Evolutionary conservation across 2,113 vertebrate genomes (phyloP), one percentile per base, ranked within the genome.

Genomic region (Phyllopteryx taeniolatus): DNA sequence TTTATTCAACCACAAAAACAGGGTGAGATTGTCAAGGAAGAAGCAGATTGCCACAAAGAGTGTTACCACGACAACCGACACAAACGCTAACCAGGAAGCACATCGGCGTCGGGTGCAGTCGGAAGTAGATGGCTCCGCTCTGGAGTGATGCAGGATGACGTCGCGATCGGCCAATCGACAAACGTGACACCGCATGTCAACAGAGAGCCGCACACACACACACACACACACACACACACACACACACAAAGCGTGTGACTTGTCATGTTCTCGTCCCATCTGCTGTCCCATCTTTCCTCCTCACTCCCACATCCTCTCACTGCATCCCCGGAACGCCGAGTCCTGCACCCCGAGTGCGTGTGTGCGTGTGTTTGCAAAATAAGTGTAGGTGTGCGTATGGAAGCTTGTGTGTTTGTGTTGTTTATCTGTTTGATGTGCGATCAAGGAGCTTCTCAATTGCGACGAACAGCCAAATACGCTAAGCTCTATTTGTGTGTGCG

Each of bases 381-480:
- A 27, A 27, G 27, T 27, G 51, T 44, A 39, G 7, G 5, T 73
- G 62, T 60, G 46, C 1, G 10, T 62, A 53, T 51, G 31, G 65
- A 67, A 14, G 53, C 60, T 73, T 35, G 66, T 47, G 49, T 46
- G 13, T 77, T 71, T 3, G 71, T 74, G 76, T 76, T 71, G 76
- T 79, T 60, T 82, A 78, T 78, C 72, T 77, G 81, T 86, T 85
- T 88, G 86, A 86, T 86, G 85, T 85, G 54, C 79, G 82, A 88
- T 90, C 84, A 86, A 84, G 87, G 84, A 62, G 35, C 56, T 39
- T 54, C 74, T 79, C 78, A 33, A 70, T 73, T 72, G n/a, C 75
- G 78, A 80, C 74, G 78, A 83, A 70, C 74, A 73, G 53, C 74
- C 72, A 74, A 81, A 80, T 67, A 78, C 79, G 79, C 68, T 65